Evolutionary conservation across 2,113 vertebrate genomes (phyloP).

Genomic region (Campylomormyrus tamandua): DNA sequence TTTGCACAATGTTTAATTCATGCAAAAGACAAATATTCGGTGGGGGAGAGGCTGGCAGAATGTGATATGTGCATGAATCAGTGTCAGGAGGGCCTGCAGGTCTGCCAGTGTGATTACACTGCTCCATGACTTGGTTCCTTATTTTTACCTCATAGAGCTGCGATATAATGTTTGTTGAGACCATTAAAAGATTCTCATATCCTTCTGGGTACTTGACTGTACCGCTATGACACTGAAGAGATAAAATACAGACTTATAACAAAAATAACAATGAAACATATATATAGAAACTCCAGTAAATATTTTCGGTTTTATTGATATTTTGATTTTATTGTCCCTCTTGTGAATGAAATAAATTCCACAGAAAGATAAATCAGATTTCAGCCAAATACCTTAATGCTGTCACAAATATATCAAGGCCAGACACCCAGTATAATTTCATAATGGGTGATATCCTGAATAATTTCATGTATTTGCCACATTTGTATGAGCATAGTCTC

Average conservation of each 20-base stretch:
- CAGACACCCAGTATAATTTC: background rate
- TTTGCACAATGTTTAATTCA: constrained; percentile 57
- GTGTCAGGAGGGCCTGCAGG: background rate
- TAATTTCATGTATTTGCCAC: background rate
- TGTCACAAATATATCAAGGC: background rate
- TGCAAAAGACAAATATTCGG: constrained; percentile 47
- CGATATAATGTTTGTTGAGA: background rate
- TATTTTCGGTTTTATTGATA: background rate
- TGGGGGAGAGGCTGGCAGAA: background rate
- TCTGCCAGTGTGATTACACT: background rate
- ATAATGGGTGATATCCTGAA: background rate
- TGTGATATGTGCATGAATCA: background rate
- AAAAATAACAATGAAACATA: background rate
- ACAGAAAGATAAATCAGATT: background rate
- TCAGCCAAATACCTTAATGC: background rate
- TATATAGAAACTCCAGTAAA: background rate
- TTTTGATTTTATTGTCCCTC: background rate
- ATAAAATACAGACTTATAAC: background rate
- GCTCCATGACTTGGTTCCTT: background rate
- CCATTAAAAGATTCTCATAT: background rate
- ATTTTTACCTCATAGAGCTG: background rate
- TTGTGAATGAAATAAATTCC: background rate
- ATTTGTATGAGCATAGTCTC: background rate
- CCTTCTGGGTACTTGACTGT: background rate
- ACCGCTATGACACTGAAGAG: background rate